Conservation (phyloP, 2,797 vertebrate species). For the Hyperoplus immaculatus region DNA sequence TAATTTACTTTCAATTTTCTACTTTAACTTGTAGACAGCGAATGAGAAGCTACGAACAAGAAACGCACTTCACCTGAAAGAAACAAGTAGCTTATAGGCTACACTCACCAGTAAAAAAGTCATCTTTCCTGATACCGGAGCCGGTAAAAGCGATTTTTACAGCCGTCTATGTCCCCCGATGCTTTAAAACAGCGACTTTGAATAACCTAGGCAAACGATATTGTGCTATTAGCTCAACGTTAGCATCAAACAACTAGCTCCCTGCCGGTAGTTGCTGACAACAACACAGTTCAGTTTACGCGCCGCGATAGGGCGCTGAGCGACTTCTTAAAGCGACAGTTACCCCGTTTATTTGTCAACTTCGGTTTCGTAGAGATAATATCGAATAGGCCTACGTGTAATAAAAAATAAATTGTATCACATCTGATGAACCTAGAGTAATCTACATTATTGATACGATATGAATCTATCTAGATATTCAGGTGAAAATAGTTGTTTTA, state of each 20-base stretch:
- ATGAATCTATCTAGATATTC: not conserved
- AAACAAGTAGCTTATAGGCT: not conserved
- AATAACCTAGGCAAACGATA: no score
- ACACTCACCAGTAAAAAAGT: constrained; percentile 77
- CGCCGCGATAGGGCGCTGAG: constrained; percentile 78
- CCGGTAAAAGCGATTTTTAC: not conserved
- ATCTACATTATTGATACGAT: not conserved
- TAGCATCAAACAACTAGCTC: constrained; percentile 32
- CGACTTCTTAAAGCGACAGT: constrained; percentile 74
- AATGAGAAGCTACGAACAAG: not conserved
- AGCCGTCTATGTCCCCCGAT: not conserved
- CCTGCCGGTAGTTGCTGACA: constrained; percentile 58
- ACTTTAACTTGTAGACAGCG: not conserved
- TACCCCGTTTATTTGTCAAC: not conserved
- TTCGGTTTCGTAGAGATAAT: rapidly evolving
- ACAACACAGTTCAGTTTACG: constrained; percentile 83
- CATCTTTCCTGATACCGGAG: constrained; percentile 61
- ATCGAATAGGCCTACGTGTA: no score
- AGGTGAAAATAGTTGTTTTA: not conserved
- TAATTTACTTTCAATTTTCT: no score
- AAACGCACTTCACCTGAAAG: not conserved
- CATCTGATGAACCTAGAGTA: rapidly evolving
- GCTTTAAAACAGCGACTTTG: no score
- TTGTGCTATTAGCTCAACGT: not conserved
- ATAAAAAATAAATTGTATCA: rapidly evolving